Conservation (phyloP, 2,888 invertebrate genomes). For the Mesochorus sp. region DNA sequence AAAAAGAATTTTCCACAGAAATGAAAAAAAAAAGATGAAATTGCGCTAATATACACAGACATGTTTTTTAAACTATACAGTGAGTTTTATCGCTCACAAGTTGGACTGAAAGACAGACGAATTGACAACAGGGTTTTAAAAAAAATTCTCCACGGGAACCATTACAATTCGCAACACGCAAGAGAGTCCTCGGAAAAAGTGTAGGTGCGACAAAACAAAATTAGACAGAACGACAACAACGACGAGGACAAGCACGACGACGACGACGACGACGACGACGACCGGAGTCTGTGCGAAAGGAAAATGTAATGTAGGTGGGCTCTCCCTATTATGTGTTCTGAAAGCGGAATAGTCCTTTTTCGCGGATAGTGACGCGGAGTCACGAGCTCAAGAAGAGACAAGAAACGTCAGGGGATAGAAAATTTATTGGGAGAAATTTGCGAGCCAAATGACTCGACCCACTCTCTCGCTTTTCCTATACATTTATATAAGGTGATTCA, state of each 20-base stretch:
- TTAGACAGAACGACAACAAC: slow-evolving; percentile 39
- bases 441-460: slow-evolving; percentile 43
- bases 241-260: no score
- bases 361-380: background rate
- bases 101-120: no score
- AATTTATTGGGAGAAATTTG: slow-evolving; percentile 56
- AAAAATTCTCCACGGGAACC: background rate
- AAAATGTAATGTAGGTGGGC: background rate
- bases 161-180: slow-evolving; percentile 44
- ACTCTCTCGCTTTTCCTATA: background rate
- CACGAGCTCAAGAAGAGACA: slow-evolving; percentile 9
- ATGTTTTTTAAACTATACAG: no score
- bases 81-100: no score
- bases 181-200: slow-evolving; percentile 22
- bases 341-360: slow-evolving; percentile 12
- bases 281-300: slow-evolving; percentile 23
- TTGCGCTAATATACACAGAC: no score
- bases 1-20: background rate
- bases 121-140: no score
- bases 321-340: background rate
- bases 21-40: background rate
- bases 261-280: no score
- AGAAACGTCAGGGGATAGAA: slow-evolving; percentile 30
- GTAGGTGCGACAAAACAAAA: slow-evolving; percentile 33
- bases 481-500: no score